A percentile compares a stretch with the other conserved stretches of the same genome.
Conservation (phyloP, 2,113 vertebrate species). For the Hemichromis elongatus region DNA sequence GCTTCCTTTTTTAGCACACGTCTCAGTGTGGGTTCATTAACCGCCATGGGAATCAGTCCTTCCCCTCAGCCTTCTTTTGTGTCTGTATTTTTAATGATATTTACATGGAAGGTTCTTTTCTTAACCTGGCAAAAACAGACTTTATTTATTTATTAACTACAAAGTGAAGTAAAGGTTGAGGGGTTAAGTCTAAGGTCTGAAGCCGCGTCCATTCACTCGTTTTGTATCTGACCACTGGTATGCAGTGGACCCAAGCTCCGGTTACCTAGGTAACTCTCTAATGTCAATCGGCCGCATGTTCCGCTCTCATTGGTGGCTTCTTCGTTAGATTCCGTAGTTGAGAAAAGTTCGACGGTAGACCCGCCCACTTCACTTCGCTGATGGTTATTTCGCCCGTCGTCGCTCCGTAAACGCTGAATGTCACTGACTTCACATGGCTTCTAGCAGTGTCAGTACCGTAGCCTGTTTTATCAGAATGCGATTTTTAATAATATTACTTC, state of each 20-base stretch:
- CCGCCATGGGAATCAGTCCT: neutral
- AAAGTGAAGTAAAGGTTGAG: neutral
- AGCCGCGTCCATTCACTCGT: neutral
- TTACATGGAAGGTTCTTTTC: neutral
- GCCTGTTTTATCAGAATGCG: neutral
- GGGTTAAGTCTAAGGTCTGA: neutral
- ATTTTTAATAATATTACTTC: neutral
- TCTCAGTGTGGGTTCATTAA: conserved; percentile 7
- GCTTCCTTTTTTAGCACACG: conserved; percentile 42
- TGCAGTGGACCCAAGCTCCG: neutral
- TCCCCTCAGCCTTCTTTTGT: neutral
- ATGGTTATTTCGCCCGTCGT: neutral
- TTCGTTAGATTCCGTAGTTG: neutral
- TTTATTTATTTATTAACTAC: neutral
- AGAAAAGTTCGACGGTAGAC: neutral
- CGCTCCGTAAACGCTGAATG: neutral
- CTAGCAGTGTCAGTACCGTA: neutral
- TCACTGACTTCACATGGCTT: neutral
- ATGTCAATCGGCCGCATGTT: neutral
- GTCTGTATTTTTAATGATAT: neutral
- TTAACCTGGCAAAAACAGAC: neutral
- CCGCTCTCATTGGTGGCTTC: neutral
- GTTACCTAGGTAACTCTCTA: neutral
- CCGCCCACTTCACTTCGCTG: neutral
- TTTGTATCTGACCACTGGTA: neutral